Evolutionary conservation across 2,888 invertebrate species (phyloP), one percentile per base, ranked within the genome.

Genomic region (Heteromyza rotundicornis): DNA sequence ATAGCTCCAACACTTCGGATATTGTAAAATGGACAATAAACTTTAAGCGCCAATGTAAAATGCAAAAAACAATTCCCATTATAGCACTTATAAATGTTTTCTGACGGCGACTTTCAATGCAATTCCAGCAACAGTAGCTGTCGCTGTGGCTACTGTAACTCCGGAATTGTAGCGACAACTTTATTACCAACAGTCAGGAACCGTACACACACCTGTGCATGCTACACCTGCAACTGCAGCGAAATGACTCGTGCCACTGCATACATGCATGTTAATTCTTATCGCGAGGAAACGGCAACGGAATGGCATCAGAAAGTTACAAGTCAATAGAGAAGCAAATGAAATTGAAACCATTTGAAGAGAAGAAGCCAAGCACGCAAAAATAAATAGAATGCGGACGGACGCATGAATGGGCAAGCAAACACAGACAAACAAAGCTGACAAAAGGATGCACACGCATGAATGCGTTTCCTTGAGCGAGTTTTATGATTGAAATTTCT

Each of bases 1-100:
- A n/a, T n/a, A n/a, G n/a, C n/a, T n/a, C n/a, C n/a, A n/a, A n/a
- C n/a, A n/a, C n/a, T n/a, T n/a, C n/a, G n/a, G n/a, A n/a, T n/a
- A n/a, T n/a, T n/a, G n/a, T 27, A 27, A 47, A 47, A 47, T 47
- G 3, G 19, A 19, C 19, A 47, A 20, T 20, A 20, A 19, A 17
- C 47, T 47, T 19, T 20, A 17, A 47, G 47, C 20, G 7, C 47
- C 7, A 14, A 12, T 47, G 47, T 47, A 47, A 47, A 47, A 47
- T 47, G 47, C 47, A 10, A 47, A 47, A n/a, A 19, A 47, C 47
- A 47, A 47, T 47, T 47, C 47, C 47, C 47, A 19, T 47, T 47
- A 47, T 20, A 19, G 20, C 20, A 20, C 19, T 47, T 47, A 14
- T 19, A 47, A 47, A 47, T 47, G 47, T 47, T 47, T 47, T 47